Evolutionary conservation across 2,888 invertebrate species (phyloP).

Genomic region (Incurvaria masculella): DNA sequence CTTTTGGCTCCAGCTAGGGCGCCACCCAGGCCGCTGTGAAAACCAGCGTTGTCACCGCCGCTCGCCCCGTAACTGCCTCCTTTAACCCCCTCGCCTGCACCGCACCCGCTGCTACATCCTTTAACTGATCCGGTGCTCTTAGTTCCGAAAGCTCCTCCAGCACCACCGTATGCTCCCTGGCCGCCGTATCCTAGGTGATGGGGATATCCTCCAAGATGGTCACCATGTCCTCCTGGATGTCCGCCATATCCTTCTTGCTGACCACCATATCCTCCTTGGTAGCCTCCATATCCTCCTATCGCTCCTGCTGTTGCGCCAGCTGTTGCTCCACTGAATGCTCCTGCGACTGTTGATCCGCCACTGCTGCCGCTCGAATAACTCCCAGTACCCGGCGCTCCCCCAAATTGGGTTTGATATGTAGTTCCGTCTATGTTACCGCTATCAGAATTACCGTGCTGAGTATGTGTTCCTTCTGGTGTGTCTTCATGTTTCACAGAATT

Average conservation of each 20-base stretch:
- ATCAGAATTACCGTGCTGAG: no score
- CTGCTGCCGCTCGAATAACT: conserved; percentile 7
- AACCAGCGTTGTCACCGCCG: conserved; percentile 20
- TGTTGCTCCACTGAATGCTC: conserved; percentile 24
- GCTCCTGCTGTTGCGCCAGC: conserved; percentile 24
- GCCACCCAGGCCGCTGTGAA: conserved; percentile 9
- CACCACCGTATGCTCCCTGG: neutral
- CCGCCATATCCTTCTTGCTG: neutral
- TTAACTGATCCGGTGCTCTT: conserved; percentile 12
- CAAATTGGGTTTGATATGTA: no score
- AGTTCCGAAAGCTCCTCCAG: neutral
- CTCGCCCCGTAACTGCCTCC: conserved; percentile 17
- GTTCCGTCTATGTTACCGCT: no score
- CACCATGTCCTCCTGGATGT: neutral
- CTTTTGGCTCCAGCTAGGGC: conserved; percentile 1
- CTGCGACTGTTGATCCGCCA: conserved; percentile 17
- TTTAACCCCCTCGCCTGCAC: conserved; percentile 18
- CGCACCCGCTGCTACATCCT: conserved; percentile 18
- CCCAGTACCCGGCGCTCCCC: conserved; percentile 1
- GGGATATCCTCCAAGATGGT: conserved; percentile 12
- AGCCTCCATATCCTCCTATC: conserved; percentile 15
- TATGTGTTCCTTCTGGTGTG: no score
- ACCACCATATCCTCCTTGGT: conserved; percentile 9
- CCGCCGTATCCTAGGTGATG: conserved; percentile 4
- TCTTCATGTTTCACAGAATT: no score